Evolutionary conservation across 92 coral and sea anemone species (phyloP).

Genomic region (Paramuricea clavata): DNA sequence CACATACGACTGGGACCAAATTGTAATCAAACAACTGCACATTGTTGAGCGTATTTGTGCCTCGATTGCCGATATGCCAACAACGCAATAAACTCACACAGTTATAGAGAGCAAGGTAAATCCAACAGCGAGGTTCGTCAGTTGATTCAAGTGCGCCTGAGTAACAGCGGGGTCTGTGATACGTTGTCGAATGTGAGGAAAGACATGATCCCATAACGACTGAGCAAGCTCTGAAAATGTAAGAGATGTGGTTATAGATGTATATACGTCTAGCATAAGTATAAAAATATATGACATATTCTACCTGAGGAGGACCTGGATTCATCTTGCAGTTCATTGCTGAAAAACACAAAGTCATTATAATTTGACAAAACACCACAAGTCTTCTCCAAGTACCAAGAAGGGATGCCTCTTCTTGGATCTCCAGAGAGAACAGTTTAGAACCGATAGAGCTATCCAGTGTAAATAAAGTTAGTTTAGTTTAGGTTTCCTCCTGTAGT

Average conservation of each 20-base stretch:
- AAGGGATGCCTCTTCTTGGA: too few species aligned
- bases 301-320: slow-evolving; percentile 3
- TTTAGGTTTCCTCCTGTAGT: too few species aligned
- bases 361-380: neutral
- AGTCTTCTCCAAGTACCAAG: too few species aligned
- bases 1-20: too few species aligned
- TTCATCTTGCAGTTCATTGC: slow-evolving; percentile 41
- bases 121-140: slow-evolving; percentile 86
- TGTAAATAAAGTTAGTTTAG: too few species aligned
- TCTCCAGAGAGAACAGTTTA: too few species aligned
- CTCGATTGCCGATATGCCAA: too few species aligned
- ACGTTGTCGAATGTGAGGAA: slow-evolving; percentile 77
- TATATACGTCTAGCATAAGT: neutral
- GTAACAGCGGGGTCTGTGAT: slow-evolving; percentile 67
- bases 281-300: too few species aligned
- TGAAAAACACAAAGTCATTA: neutral
- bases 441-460: too few species aligned
- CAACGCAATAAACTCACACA: slow-evolving; percentile 54
- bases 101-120: slow-evolving; percentile 77
- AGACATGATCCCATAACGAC: slow-evolving; percentile 83
- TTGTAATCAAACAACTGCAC: too few species aligned
- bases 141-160: slow-evolving; percentile 67
- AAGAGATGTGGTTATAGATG: neutral
- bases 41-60: too few species aligned
- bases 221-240: slow-evolving; percentile 56